phyloP scores from a whole-genome alignment of 2,888 invertebrate genomes.

The Drosophila trichaetosa region DNA sequence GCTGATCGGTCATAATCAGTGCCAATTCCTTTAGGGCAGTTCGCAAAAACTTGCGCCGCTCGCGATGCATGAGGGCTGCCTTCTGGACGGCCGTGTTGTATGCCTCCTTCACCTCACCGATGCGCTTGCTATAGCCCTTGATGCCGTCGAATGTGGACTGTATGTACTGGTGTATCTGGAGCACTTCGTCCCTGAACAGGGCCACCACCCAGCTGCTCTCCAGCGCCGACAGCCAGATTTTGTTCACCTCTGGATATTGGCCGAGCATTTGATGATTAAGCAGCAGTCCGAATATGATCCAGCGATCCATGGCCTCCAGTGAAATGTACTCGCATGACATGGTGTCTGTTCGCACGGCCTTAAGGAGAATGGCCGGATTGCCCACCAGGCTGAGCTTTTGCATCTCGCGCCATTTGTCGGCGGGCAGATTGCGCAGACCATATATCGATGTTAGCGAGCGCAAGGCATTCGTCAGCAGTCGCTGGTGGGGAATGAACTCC shows the following conservation, averaged over 20 bases:
- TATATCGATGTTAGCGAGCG: conserved; percentile 95
- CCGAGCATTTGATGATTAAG: conserved; percentile 95
- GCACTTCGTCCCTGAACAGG: conserved; percentile 98
- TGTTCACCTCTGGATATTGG: conserved; percentile 91
- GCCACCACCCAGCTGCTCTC: conserved; percentile 97
- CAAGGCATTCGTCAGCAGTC: conserved; percentile 93
- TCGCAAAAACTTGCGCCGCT: conserved; percentile 97
- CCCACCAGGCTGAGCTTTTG: conserved; percentile 97
- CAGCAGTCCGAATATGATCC: conserved; percentile 98
- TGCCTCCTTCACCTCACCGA: conserved; percentile 98
- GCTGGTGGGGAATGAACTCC: conserved; percentile 97
- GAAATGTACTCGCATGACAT: conserved; percentile 99
- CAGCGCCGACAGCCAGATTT: conserved; percentile 95
- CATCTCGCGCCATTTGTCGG: conserved; percentile 97
- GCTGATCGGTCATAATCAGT: conserved; percentile 98
- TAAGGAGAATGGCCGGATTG: conserved; percentile 96
- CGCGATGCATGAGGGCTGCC: conserved; percentile 96
- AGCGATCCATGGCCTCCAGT: conserved; percentile 97
- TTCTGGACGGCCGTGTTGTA: conserved; percentile 95
- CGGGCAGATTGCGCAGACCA: conserved; percentile 94
- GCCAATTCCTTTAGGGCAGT: conserved; percentile 98
- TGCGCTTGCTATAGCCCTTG: conserved; percentile 96
- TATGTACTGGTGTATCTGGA: conserved; percentile 97
- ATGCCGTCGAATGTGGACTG: conserved; percentile 96
- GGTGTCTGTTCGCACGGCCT: conserved; percentile 96